Evolutionary conservation across 2,888 invertebrate genomes (phyloP).

Genomic region (Sclerodermus sp.): DNA sequence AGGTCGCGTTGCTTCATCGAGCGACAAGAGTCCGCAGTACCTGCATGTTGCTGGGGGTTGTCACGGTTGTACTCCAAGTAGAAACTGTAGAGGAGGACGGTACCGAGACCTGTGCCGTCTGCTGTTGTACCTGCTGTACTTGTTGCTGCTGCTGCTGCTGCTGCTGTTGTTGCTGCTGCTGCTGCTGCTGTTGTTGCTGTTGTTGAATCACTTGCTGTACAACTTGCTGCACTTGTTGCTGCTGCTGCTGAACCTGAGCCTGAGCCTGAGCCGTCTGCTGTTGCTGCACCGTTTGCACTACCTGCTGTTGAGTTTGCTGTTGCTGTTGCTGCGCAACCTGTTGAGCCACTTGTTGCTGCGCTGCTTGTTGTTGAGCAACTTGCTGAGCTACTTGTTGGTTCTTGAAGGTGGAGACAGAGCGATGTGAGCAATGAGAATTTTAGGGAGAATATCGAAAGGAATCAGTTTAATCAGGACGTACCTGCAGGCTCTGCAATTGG

Average conservation of each 20-base stretch:
- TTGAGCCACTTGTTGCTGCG: background rate
- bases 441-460: background rate
- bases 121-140: conserved; percentile 45
- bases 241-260: conserved; percentile 35
- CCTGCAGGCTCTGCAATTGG: conserved; percentile 55
- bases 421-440: too few relatives aligned
- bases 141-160: conserved; percentile 37
- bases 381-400: background rate
- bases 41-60: conserved; percentile 53
- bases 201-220: conserved; percentile 45
- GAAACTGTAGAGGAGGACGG: conserved; percentile 50
- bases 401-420: too few relatives aligned
- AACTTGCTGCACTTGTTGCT: conserved; percentile 33
- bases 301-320: conserved; percentile 30
- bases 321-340: background rate
- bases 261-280: conserved; percentile 33
- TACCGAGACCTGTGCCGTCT: conserved; percentile 52
- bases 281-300: conserved; percentile 23
- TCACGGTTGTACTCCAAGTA: conserved; percentile 52
- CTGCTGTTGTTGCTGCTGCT: conserved; percentile 36
- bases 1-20: too few relatives aligned
- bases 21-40: too few relatives aligned
- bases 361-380: background rate
- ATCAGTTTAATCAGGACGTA: conserved; percentile 22
- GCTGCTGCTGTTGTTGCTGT: conserved; percentile 36